Conservation (phyloP, 2,797 vertebrate species). For the Crenichthys baileyi region DNA sequence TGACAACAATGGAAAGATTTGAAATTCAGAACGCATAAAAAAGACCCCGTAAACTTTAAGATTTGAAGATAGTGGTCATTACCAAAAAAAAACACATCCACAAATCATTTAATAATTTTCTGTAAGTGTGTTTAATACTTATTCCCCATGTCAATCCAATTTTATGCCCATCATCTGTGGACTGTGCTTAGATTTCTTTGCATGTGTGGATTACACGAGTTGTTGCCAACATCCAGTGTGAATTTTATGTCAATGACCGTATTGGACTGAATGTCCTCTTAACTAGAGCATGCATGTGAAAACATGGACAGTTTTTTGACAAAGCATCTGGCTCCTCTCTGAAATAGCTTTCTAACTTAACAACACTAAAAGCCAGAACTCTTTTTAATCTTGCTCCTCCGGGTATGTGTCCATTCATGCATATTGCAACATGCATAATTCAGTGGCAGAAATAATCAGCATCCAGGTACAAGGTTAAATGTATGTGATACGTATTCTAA, state of each 20-base stretch:
- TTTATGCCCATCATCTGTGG: too few relatives aligned
- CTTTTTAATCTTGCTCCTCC: constrained; percentile 10
- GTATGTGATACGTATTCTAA: not conserved
- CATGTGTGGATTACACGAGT: not conserved
- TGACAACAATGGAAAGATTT: not conserved
- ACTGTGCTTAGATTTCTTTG: too few relatives aligned
- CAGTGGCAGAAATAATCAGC: not conserved
- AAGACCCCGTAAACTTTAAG: not conserved
- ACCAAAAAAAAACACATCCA: not conserved
- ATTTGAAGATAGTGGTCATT: not conserved
- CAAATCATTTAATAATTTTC: not conserved
- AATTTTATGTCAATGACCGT: not conserved
- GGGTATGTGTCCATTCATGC: constrained; percentile 12
- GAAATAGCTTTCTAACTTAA: constrained; percentile 25
- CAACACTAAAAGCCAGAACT: constrained; percentile 10
- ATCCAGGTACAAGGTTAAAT: constrained; percentile 9
- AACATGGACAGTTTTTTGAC: constrained; percentile 43
- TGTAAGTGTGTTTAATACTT: too few relatives aligned
- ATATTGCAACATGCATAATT: constrained; percentile 6
- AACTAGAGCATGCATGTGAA: constrained; percentile 38
- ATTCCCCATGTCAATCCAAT: too few relatives aligned
- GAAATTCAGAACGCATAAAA: not conserved
- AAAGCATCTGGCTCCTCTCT: constrained; percentile 17
- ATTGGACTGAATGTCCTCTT: not conserved
- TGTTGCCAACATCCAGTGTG: not conserved